phyloP scores from a whole-genome alignment of 1,140 invertebrate genomes.

The Rhysida immarginata region DNA sequence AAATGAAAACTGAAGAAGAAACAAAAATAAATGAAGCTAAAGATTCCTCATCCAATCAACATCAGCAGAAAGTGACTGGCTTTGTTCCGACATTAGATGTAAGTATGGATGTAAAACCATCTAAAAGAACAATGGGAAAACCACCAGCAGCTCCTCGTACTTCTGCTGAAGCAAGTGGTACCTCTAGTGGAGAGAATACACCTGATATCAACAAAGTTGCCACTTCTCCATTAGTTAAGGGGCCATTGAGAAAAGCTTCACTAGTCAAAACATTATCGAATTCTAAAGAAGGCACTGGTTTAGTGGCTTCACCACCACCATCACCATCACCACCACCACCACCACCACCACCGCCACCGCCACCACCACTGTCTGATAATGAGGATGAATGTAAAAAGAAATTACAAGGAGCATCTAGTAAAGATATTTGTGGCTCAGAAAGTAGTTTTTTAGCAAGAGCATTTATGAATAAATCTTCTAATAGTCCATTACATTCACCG shows the following conservation, averaged over 20 bases:
- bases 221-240: not conserved
- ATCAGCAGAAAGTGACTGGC: not conserved
- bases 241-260: not conserved
- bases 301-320: not conserved
- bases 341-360: not conserved
- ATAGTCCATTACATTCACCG: not conserved
- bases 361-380: no score
- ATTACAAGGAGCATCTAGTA: not conserved
- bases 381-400: not conserved
- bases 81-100: constrained; percentile 4
- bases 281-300: not conserved
- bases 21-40: not conserved
- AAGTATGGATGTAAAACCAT: not conserved
- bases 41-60: not conserved
- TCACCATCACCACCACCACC: not conserved
- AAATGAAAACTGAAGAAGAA: not conserved
- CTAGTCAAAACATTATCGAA: no score
- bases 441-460: not conserved
- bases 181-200: constrained; percentile 3
- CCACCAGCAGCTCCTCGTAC: not conserved
- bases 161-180: no score
- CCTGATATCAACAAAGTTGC: not conserved
- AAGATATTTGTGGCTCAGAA: not conserved
- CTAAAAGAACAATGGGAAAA: not conserved
- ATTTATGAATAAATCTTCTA: not conserved